phyloP scores from a whole-genome alignment of 1,140 invertebrate genomes.

The Maniola jurtina region DNA sequence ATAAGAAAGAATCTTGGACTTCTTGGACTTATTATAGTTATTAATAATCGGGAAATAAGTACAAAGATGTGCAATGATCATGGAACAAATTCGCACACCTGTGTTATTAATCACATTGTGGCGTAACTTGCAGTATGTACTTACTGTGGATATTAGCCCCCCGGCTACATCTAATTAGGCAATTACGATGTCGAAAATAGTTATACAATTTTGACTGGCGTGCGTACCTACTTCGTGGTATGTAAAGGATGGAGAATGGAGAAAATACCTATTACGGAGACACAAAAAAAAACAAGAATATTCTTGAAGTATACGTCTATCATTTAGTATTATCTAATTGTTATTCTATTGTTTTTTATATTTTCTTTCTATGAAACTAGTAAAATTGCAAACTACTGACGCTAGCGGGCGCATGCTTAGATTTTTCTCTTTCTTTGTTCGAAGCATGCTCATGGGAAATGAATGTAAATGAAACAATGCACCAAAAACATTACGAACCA shows the following conservation, averaged over 20 bases:
- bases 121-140: not conserved
- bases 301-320: too few relatives aligned
- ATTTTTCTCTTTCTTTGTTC: constrained; percentile 48
- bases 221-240: too few relatives aligned
- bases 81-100: not conserved
- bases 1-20: not conserved
- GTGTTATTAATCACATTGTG: not conserved
- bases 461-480: constrained; percentile 24
- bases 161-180: too few relatives aligned
- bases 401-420: not conserved
- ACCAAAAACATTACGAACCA: constrained; percentile 12
- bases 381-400: constrained; percentile 9
- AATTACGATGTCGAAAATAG: not conserved
- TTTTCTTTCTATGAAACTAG: too few relatives aligned
- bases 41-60: not conserved
- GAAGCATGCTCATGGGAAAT: constrained; percentile 34
- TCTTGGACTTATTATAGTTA: too few relatives aligned
- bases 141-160: not conserved
- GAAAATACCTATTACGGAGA: too few relatives aligned
- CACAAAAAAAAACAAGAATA: too few relatives aligned
- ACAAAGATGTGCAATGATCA: not conserved
- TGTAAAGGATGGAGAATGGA: too few relatives aligned
- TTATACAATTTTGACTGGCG: too few relatives aligned
- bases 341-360: too few relatives aligned
- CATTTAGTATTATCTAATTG: too few relatives aligned